Evolutionary conservation across 2,888 invertebrate genomes (phyloP), one percentile per base, ranked within the genome.

Genomic region (Netelia virgata): DNA sequence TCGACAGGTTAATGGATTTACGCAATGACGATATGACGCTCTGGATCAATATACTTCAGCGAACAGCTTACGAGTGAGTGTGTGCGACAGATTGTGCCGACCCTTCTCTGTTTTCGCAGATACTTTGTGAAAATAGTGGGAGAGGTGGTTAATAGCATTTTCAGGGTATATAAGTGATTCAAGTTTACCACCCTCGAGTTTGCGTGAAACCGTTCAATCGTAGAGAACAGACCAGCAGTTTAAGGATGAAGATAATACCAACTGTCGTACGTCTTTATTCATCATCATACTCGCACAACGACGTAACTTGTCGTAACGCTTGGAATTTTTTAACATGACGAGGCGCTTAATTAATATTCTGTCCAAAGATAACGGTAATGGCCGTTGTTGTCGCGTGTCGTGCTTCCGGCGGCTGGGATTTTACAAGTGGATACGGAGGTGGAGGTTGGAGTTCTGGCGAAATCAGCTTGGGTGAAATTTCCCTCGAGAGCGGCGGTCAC

Each of bases 401-500:
- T 59, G 86, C 82, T 14, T 79, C 83, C 9, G 53, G 63, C n/a
- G 87, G 81, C 18, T 89, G 87, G 87, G 69, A 86, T 36, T 79
- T 88, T 10, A 88, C 83, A 20, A 83, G n/a, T 14, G 82, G 84
- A 10, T 77, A 90, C 47, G 88, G 75, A 10, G 86, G 79, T n/a
- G 86, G 81, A 18, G 86, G 81, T 20, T 84, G 83, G 81, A 20
- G 73, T 41, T 76, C 47, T 11, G 86, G 81, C 43, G 82, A 72
- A 68, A 18, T 89, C n/a, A 87, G 84, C n/a, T 86, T 91, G 14
- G 91, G 91, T 18, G 91, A 92, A 83, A 91, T 91, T 75, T 90
- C 90, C 9, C 59, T 90, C 55, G 88, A 61, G 11, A 47, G 75
- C 63, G 78, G 83, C 69, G 84, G 79, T 23, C 68, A 81, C 63